phyloP scores from a whole-genome alignment of 2,888 invertebrate genomes.

The Panzeria rudis region DNA sequence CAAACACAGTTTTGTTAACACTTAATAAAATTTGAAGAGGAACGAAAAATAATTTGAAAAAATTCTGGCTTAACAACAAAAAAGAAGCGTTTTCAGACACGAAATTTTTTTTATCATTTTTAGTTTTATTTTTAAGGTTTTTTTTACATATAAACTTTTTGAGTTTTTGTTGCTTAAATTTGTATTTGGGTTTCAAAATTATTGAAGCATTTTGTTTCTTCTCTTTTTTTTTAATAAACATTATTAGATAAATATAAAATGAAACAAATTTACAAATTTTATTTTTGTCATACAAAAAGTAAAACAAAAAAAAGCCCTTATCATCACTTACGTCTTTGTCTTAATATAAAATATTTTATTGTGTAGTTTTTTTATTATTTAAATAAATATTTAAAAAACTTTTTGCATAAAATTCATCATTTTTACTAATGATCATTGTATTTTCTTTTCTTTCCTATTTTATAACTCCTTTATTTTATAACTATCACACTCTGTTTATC shows the following conservation, averaged over 20 bases:
- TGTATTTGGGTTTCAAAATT: conserved; percentile 52
- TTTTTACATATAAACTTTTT: conserved; percentile 49
- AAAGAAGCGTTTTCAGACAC: conserved; percentile 25
- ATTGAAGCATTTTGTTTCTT: conserved; percentile 59
- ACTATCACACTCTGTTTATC: conserved; percentile 4
- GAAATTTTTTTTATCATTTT: conserved; percentile 42
- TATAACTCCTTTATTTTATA: conserved; percentile 25
- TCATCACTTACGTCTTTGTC: conserved; percentile 70
- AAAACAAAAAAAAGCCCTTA: conserved; percentile 67
- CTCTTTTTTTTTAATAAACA: conserved; percentile 57
- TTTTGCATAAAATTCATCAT: conserved; percentile 40
- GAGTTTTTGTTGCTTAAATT: conserved; percentile 30
- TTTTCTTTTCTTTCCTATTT: background rate
- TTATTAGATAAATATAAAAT: conserved; percentile 62
- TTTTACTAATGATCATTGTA: conserved; percentile 57
- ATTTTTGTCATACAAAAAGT: conserved; percentile 63
- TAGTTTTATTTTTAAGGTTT: conserved; percentile 67
- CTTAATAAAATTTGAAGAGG: conserved; percentile 49
- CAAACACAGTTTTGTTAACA: conserved; percentile 67
- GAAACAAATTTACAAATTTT: conserved; percentile 50
- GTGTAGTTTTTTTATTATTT: conserved; percentile 59
- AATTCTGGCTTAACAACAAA: conserved; percentile 8
- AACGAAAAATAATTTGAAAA: conserved; percentile 14
- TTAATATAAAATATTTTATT: conserved; percentile 54
- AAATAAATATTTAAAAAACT: conserved; percentile 42